Base-by-base conservation (phyloP, 2,888 invertebrate genomes). In the Idaea dimidiata region DNA sequence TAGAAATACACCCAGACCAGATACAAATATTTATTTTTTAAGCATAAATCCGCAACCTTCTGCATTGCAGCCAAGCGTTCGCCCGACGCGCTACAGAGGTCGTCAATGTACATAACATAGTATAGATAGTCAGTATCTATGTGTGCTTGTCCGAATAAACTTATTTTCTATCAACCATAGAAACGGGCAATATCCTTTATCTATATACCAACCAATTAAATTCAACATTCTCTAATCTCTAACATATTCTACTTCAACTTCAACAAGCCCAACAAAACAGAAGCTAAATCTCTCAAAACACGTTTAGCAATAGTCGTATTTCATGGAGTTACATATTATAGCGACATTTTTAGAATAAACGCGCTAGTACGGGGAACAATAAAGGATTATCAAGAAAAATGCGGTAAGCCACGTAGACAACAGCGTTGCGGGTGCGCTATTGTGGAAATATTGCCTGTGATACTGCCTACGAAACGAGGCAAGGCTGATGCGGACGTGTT, bases 381-480 rank as follows among this genome's bases (percentile, higher is more conserved):
- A 43, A 43, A 43, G 43, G 43, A 43, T 43, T 43, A 43, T 43
- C 43, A 43, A 43, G 43, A 43, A 43, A 43, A 43, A 43, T 43
- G 43, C 43, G 43, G 43, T 43, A 43, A 43, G 43, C 43, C 43
- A 43, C 43, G 43, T 43, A 43, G 43, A 43, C 43, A 43, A 43
- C 43, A 43, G 10, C 43, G 43, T 43, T 14, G 43, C 43, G 8
- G 43, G 43, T 10, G 33, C 33, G 33, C 5, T 43, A 14, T 43
- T 43, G 43, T 43, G 43, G 14, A 43, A 43, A 43, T 43, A 43
- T 43, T 43, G 43, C 43, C 14, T 43, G 43, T 43, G 43, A 43
- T 43, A 43, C 43, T 43, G 43, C 43, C 43, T 43, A 43, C 43
- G 43, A 14, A 43, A 2, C 8, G 33, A 10, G 43, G 43, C 14